These are phyloP conservation scores for Rhagonycha lutea DNA, from an alignment of 2,888 invertebrate species.

Conservation along the genomic window DNA sequence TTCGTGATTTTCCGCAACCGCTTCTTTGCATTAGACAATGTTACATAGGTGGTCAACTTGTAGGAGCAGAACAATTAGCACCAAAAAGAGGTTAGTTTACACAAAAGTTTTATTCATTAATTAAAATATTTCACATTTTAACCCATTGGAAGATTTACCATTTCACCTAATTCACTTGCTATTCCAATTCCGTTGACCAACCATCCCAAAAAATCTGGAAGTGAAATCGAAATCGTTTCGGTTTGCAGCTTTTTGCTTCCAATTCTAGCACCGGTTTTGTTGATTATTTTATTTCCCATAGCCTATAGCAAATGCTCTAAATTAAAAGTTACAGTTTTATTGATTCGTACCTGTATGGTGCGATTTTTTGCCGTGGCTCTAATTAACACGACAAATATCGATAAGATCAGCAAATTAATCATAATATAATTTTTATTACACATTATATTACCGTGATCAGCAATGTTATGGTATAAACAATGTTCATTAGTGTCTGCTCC, in stretches of 20 bases:
- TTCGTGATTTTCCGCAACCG: slow-evolving; percentile 95
- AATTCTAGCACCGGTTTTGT: not conserved
- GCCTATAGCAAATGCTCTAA: not conserved
- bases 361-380: not conserved
- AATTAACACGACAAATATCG: not conserved
- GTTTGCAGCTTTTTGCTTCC: not conserved
- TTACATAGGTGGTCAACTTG: slow-evolving; percentile 85
- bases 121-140: not conserved
- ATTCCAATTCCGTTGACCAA: slow-evolving; percentile 35
- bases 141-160: slow-evolving; percentile 16
- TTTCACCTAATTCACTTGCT: slow-evolving; percentile 37
- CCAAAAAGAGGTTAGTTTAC: slow-evolving; percentile 55
- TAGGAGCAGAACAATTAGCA: slow-evolving; percentile 87
- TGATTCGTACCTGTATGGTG: not conserved
- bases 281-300: too few species aligned
- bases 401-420: not conserved
- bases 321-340: not conserved
- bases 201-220: not conserved
- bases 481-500: not conserved
- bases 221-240: not conserved
- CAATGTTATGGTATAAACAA: not conserved
- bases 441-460: not conserved
- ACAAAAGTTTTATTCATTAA: not conserved
- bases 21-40: slow-evolving; percentile 83
- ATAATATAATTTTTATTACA: not conserved